Evolutionary conservation across 2,888 invertebrate species (phyloP).

Genomic region (Amphipyra tragopoginis): DNA sequence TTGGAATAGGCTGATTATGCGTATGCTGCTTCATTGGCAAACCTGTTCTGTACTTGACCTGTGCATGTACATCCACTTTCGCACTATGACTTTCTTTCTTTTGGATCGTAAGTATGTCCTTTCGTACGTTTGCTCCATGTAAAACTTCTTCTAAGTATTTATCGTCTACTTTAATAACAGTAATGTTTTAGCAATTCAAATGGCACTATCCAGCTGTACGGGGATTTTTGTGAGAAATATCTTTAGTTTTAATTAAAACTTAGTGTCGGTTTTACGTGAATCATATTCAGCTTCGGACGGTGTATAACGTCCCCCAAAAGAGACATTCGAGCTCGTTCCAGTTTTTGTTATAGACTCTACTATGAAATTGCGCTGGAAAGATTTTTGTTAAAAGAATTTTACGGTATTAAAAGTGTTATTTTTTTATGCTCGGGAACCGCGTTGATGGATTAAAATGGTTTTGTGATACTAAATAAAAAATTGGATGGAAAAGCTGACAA

Average conservation of each 20-base stretch:
- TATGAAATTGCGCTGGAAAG: conserved; percentile 59
- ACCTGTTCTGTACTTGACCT: too few species aligned
- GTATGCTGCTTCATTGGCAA: too few species aligned
- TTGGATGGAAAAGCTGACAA: not conserved
- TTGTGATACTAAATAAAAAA: conserved; percentile 26
- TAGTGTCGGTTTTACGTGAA: conserved; percentile 71
- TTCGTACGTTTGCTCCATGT: not conserved
- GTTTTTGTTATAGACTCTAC: conserved; percentile 67
- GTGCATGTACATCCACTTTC: too few species aligned
- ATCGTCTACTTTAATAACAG: conserved; percentile 23
- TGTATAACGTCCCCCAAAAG: conserved; percentile 75
- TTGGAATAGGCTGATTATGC: too few species aligned
- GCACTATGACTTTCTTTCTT: not conserved
- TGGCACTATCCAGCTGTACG: conserved; percentile 51
- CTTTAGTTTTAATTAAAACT: conserved; percentile 83
- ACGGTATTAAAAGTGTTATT: conserved; percentile 39
- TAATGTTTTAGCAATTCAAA: conserved; percentile 58
- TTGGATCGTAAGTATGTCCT: not conserved
- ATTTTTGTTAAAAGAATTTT: conserved; percentile 58
- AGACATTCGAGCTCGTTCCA: conserved; percentile 67
- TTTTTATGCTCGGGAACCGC: conserved; percentile 39
- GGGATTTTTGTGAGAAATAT: conserved; percentile 71
- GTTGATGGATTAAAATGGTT: conserved; percentile 49
- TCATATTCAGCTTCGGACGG: conserved; percentile 74
- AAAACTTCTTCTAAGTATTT: conserved; percentile 19